Evolutionary conservation across 2,797 vertebrate genomes (phyloP), one percentile per base, ranked within the genome.

Genomic region (Poecilia velifera): DNA sequence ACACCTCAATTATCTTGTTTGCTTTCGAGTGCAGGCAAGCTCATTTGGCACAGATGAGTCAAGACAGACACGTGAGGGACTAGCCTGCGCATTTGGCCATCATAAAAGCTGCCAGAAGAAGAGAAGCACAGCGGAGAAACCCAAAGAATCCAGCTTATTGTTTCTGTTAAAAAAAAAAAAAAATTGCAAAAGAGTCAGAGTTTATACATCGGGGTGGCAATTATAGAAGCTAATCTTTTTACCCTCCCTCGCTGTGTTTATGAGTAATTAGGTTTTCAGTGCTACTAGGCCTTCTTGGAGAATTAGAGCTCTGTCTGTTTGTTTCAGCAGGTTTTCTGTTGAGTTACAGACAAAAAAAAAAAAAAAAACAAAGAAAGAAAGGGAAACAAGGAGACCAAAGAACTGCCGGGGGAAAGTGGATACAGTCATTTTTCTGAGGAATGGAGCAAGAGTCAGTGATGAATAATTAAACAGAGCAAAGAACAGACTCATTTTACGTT

Each of bases 1-100:
- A 85, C 55, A 45, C 79, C 20, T 46, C 79, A 76, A 70, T 91
- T 85, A 79, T 55, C 66, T n/a, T 87, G 79, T 91, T 91, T 88
- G 87, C 57, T 82, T 83, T 82, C 0, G 22, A 77, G 53, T 13
- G 25, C 73, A 12, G 55, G 51, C 49, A 82, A 86, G 77, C 59
- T 87, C 76, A 78, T 86, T 49, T 64, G 31, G 75, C 47, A 43
- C 74, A 70, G 77, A 76, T 8, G 49, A 76, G 72, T 66, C 7
- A 13, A 76, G 68, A 77, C 59, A 70, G 76, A 73, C 77, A 7
- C 36, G 72, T 73, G 64, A 34, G 76, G 34, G 18, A 31, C 14
- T 16, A n/a, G 79, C 76, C 20, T 84, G 41, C 4, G 16, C 34
- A 64, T 55, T 20, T 3, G 3, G 41, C 59, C 39, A 73, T 73